Conservation (phyloP, 2,797 vertebrate species). For the Pagetopsis macropterus region DNA sequence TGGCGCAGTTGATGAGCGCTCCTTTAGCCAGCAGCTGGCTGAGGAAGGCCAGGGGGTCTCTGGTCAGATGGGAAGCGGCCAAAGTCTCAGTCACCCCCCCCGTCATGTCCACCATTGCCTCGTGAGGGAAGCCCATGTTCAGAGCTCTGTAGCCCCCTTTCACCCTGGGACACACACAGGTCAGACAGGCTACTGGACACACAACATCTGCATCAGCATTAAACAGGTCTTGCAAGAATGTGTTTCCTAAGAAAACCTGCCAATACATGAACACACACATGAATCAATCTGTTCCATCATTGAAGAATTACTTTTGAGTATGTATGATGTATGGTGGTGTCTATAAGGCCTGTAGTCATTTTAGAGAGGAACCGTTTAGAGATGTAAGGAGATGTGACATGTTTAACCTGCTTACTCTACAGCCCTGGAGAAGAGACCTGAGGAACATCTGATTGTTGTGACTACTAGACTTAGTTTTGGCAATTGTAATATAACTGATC, state of each 20-base stretch:
- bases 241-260: neutral
- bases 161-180: conserved; percentile 63
- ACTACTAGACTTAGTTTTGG: too few species aligned
- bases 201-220: neutral
- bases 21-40: conserved; percentile 73
- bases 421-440: too few species aligned
- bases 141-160: conserved; percentile 85
- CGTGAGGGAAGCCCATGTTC: conserved; percentile 84
- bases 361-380: too few species aligned
- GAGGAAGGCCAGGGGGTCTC: conserved; percentile 63
- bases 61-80: conserved; percentile 48
- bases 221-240: neutral
- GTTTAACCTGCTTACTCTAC: too few species aligned
- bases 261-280: neutral
- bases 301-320: too few species aligned
- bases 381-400: too few species aligned
- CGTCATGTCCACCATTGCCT: conserved; percentile 87
- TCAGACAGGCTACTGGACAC: neutral
- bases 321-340: too few species aligned
- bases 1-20: conserved; percentile 85
- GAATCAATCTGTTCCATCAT: too few species aligned
- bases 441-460: too few species aligned
- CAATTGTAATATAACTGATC: too few species aligned
- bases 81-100: conserved; percentile 80
- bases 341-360: too few species aligned